Evolutionary conservation across 2,888 invertebrate genomes (phyloP), one percentile per base, ranked within the genome.

Genomic region (Calliphora vomitoria): DNA sequence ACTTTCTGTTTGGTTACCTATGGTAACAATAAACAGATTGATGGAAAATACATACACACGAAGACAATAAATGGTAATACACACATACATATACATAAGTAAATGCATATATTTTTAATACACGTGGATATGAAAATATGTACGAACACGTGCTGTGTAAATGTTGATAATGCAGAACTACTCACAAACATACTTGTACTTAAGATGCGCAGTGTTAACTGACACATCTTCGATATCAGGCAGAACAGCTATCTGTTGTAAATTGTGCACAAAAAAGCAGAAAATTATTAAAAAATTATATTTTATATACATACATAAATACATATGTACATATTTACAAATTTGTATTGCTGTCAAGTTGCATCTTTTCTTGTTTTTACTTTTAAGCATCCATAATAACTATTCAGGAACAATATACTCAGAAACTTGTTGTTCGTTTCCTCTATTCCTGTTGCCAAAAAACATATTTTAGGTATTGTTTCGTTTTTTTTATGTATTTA

Each of bases 261-360:
- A 8, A 72, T 31, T 0, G 25, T 71, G n/a, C 47, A 50, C n/a
- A 66, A 60, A 31, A 47, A 75, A 35, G 25, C 8, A 41, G 8
- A 69, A 76, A 41, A 47, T 68, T 72, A 50, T 60, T 80, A 71
- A 86, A 76, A 86, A 86, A 86, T 79, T 78, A 74, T 78, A 68
- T 82, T 86, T 82, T 41, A 75, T 82, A 53, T 74, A 25, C 25
- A 25, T 25, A 25, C 25, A 25, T 25, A n/a, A n/a, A 25, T 25
- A 25, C 25, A 25, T 35, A 3, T 35, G 4, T 35, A 35, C 6
- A 35, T 6, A 62, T 83, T 13, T 13, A 69, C 50, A 75, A 78
- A 74, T 78, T 72, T 78, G n/a, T 78, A 8, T 38, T 68, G 25
- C 62, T 71, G 75, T 86, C 86, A 86, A 78, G 50, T 64, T 53